Evolutionary conservation across 2,888 invertebrate species (phyloP).

Genomic region (Rhamphomyia laevipes): DNA sequence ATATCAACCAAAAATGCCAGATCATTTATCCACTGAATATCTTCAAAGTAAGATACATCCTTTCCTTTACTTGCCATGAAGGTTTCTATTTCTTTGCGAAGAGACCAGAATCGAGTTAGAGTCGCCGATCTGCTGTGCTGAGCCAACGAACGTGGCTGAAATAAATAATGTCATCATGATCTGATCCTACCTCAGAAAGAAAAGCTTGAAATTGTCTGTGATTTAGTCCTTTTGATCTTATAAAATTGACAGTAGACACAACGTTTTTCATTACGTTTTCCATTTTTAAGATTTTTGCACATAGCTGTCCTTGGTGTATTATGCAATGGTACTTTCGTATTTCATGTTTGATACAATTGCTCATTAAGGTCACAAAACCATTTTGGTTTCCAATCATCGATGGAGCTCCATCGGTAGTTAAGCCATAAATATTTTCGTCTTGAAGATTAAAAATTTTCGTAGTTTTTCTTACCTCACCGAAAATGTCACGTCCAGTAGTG

Average conservation of each 20-base stretch:
- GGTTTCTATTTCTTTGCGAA: constrained; percentile 1
- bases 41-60: background rate
- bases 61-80: background rate
- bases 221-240: constrained; percentile 1
- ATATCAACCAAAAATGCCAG: constrained; percentile 2
- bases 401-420: background rate
- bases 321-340: background rate
- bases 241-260: constrained; percentile 1
- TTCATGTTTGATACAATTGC: background rate
- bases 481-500: background rate
- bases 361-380: constrained; percentile 1
- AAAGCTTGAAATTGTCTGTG: constrained; percentile 1
- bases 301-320: background rate
- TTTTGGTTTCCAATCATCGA: background rate
- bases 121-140: constrained; percentile 1
- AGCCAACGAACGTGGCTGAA: background rate
- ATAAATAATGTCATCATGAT: constrained; percentile 1
- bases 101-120: background rate
- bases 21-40: background rate
- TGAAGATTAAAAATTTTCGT: background rate
- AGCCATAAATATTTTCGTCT: background rate
- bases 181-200: background rate
- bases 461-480: background rate
- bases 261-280: constrained; percentile 1
- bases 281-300: constrained; percentile 1